phyloP scores from a whole-genome alignment of 1,140 invertebrate genomes.

The Brachionus calyciflorus region DNA sequence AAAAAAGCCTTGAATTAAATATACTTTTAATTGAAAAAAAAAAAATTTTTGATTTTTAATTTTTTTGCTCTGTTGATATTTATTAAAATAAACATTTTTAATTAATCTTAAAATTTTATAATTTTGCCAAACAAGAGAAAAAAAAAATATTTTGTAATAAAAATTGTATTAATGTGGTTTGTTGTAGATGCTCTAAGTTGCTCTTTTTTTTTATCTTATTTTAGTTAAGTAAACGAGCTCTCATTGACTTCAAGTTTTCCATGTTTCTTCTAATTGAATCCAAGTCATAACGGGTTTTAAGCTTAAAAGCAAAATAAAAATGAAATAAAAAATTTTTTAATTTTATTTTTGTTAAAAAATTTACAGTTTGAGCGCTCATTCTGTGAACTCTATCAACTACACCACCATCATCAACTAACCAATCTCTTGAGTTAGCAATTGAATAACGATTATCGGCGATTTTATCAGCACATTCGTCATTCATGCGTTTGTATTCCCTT shows the following conservation, averaged over 20 bases:
- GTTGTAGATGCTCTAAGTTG: not conserved
- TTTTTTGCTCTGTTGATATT: too few relatives aligned
- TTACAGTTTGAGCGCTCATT: slow-evolving; percentile 46
- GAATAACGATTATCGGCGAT: slow-evolving; percentile 44
- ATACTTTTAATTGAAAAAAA: too few relatives aligned
- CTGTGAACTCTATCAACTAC: slow-evolving; percentile 32
- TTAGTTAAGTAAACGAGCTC: slow-evolving; percentile 29
- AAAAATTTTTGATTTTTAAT: too few relatives aligned
- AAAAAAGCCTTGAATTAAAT: too few relatives aligned
- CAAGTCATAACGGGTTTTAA: slow-evolving; percentile 47
- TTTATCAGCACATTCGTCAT: slow-evolving; percentile 48
- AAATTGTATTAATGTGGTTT: not conserved
- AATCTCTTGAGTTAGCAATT: slow-evolving; percentile 39
- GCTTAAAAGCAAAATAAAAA: slow-evolving; percentile 1
- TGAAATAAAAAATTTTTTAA: not conserved
- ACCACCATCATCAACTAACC: slow-evolving; percentile 23
- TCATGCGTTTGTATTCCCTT: slow-evolving; percentile 45
- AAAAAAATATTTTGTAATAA: not conserved
- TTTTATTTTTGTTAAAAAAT: not conserved
- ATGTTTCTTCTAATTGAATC: slow-evolving; percentile 45
- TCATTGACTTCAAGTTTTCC: slow-evolving; percentile 42
- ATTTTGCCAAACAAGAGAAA: slow-evolving; percentile 1
- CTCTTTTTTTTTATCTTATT: not conserved
- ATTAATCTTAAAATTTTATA: too few relatives aligned
- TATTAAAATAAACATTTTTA: too few relatives aligned